Conservation (phyloP, 2,113 vertebrate genomes). For the Hydropotes inermis region DNA sequence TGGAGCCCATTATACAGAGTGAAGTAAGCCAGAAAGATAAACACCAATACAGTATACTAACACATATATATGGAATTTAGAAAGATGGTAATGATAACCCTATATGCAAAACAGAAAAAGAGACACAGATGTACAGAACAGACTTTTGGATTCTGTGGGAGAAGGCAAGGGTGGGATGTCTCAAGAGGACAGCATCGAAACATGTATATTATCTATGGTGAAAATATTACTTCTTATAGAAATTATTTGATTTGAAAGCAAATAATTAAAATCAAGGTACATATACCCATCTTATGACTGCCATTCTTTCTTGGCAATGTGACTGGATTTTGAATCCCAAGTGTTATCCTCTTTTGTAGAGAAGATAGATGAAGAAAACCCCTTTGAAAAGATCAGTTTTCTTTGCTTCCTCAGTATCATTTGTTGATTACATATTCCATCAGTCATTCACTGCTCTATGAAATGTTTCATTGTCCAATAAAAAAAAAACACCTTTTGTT, state of each 20-base stretch:
- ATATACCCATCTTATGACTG: neutral
- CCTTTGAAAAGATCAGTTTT: neutral
- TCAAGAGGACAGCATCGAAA: no score
- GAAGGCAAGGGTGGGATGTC: no score
- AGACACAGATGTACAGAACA: no score
- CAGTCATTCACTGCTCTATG: neutral
- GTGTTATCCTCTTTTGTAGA: neutral
- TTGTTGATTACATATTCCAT: neutral
- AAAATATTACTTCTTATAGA: neutral
- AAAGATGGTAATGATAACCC: no score
- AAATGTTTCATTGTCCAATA: neutral
- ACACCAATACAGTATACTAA: no score
- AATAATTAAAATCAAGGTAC: neutral
- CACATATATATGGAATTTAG: no score
- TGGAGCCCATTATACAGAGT: no score
- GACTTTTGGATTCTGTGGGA: no score
- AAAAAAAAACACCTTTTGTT: constrained; percentile 58
- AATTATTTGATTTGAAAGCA: neutral
- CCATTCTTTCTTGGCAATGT: neutral
- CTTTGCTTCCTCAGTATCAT: neutral
- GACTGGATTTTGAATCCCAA: neutral
- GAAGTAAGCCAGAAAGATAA: no score
- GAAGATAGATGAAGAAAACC: neutral
- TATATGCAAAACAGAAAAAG: no score
- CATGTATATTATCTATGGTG: no score